Percentiles rank a stretch among this genome's conserved stretches.
Evolutionary conservation across 2,888 invertebrate species (phyloP).

Genomic region (Cecidostiba fungosa): DNA sequence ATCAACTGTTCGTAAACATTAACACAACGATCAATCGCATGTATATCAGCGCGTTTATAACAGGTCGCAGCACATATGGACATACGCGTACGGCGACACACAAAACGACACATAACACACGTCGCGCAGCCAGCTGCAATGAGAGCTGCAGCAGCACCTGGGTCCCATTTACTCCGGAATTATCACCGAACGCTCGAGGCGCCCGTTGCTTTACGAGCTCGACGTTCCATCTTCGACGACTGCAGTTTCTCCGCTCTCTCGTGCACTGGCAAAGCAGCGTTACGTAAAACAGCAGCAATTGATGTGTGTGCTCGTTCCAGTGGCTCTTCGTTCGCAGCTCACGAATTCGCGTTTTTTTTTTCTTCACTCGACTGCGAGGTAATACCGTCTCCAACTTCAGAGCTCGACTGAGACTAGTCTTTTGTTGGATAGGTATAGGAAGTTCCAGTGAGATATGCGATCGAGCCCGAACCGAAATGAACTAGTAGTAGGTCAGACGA

Average conservation of each 20-base stretch:
- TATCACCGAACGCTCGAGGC: conserved; percentile 10
- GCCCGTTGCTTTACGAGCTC: conserved; percentile 28
- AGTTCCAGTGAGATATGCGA: too few species aligned
- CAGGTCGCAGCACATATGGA: not conserved
- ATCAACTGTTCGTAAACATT: not conserved
- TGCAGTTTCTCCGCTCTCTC: not conserved
- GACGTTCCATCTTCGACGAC: conserved; percentile 8
- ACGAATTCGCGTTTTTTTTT: not conserved
- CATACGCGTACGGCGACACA: not conserved
- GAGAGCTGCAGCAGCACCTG: conserved; percentile 27
- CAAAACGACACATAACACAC: not conserved
- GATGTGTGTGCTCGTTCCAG: conserved; percentile 48
- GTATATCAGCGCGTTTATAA: too few species aligned
- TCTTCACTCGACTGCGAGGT: not conserved
- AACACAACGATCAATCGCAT: too few species aligned
- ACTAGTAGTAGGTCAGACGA: not conserved
- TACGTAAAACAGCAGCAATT: conserved; percentile 52
- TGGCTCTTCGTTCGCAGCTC: not conserved
- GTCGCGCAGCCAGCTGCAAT: conserved; percentile 19
- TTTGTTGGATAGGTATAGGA: too few species aligned
- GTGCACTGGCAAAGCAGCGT: conserved; percentile 9
- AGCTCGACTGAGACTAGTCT: too few species aligned
- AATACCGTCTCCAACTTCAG: too few species aligned
- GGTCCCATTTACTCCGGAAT: conserved; percentile 23
- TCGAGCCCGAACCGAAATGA: not conserved